Evolutionary conservation across 2,888 invertebrate genomes (phyloP).

Genomic region (Atherix ibis): DNA sequence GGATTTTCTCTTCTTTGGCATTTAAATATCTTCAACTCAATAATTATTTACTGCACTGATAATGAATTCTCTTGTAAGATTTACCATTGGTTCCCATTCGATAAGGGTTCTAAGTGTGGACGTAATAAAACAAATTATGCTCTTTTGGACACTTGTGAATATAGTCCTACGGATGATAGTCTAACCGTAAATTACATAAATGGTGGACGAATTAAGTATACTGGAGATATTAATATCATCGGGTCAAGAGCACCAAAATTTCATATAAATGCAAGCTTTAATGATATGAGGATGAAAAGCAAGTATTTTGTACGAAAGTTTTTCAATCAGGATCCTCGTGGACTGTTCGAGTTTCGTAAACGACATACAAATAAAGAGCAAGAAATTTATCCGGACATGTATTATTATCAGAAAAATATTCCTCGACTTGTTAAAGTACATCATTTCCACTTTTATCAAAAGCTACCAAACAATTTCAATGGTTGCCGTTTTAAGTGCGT

Average conservation of each 20-base stretch:
- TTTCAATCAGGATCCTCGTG: conserved; percentile 6
- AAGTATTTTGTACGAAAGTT: conserved; percentile 5
- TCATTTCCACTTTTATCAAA: conserved; percentile 9
- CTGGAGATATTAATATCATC: too few relatives aligned
- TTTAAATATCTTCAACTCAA: conserved; percentile 8
- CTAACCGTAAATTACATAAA: conserved; percentile 6
- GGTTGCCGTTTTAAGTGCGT: conserved; percentile 5
- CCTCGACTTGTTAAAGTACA: too few relatives aligned
- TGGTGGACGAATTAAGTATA: conserved; percentile 4
- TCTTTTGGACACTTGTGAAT: conserved; percentile 7
- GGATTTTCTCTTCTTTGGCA: conserved; percentile 6
- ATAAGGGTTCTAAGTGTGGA: conserved; percentile 6
- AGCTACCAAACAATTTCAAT: conserved; percentile 7
- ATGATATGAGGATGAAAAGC: too few relatives aligned
- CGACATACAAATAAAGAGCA: too few relatives aligned
- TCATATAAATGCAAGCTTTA: too few relatives aligned
- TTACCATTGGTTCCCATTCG: conserved; percentile 9
- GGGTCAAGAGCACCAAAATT: too few relatives aligned
- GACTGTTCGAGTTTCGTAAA: conserved; percentile 6
- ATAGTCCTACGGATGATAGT: conserved; percentile 1
- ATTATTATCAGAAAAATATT: too few relatives aligned
- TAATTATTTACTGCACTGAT: conserved; percentile 6
- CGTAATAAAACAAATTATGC: conserved; percentile 5
- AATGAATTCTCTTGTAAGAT: conserved; percentile 3
- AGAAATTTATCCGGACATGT: too few relatives aligned